A percentile compares a stretch with the other conserved stretches of the same genome.
Evolutionary conservation across 2,797 vertebrate genomes (phyloP).

Genomic region (Leptodactylus fallax): DNA sequence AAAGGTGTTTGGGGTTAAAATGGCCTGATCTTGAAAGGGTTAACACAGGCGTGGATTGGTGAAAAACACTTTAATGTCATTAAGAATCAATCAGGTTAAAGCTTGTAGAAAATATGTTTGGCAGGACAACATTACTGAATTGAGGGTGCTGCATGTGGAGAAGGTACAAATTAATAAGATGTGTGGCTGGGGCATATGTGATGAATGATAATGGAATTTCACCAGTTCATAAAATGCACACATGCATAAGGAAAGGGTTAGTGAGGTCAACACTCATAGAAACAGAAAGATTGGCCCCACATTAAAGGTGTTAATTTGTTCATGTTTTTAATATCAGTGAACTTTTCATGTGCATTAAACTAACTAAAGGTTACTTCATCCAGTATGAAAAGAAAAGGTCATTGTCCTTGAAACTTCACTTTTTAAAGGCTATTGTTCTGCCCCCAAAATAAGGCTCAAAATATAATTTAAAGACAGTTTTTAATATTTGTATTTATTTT

Average conservation of each 20-base stretch:
- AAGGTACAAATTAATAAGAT: conserved; percentile 12
- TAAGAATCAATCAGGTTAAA: conserved; percentile 17
- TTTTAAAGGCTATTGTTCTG: neutral
- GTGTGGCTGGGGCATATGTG: conserved; percentile 22
- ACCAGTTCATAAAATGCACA: conserved; percentile 32
- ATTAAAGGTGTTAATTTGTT: neutral
- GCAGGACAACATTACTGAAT: neutral
- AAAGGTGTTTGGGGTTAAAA: no score
- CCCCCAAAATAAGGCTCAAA: neutral
- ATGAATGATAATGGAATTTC: conserved; percentile 41
- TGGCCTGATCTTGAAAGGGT: no score
- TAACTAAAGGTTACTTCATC: neutral
- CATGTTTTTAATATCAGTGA: conserved; percentile 40
- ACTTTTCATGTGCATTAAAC: conserved; percentile 29
- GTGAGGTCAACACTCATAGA: neutral
- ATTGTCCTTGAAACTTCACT: conserved; percentile 10
- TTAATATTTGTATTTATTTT: neutral
- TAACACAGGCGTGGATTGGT: no score
- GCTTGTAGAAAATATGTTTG: conserved; percentile 3
- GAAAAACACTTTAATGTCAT: neutral
- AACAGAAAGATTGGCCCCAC: conserved; percentile 21
- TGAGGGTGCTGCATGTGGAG: neutral
- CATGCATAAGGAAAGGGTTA: conserved; percentile 51
- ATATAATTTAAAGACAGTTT: neutral
- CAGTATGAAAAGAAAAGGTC: conserved; percentile 8